Evolutionary conservation across 2,888 invertebrate genomes (phyloP).

Genomic region (Pogonocherus hispidulus): DNA sequence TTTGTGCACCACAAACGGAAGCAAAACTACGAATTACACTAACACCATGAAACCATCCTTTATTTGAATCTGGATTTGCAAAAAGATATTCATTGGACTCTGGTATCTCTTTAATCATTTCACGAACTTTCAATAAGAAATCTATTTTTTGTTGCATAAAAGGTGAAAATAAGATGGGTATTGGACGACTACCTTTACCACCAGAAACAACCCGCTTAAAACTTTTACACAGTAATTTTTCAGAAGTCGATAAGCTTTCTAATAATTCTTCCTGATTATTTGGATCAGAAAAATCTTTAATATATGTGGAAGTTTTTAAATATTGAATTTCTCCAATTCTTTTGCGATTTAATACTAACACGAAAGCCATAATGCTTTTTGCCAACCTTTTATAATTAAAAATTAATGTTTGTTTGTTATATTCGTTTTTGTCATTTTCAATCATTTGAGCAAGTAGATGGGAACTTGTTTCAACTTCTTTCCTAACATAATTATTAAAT

Average conservation of each 20-base stretch:
- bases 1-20: background rate
- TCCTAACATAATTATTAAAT: constrained; percentile 29
- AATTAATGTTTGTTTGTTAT: constrained; percentile 8
- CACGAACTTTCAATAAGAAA: background rate
- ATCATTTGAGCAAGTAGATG: background rate
- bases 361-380: constrained; percentile 29
- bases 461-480: constrained; percentile 11
- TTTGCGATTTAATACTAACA: constrained; percentile 30
- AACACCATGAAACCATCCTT: constrained; percentile 15
- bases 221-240: constrained; percentile 10
- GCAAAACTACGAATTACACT: constrained; percentile 10
- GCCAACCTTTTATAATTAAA: constrained; percentile 16
- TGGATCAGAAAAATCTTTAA: constrained; percentile 8
- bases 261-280: constrained; percentile 19
- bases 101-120: constrained; percentile 16
- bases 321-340: constrained; percentile 30
- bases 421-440: background rate
- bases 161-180: constrained; percentile 20
- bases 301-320: constrained; percentile 22
- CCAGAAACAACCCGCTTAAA: constrained; percentile 29
- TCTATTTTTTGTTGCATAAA: constrained; percentile 13
- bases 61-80: constrained; percentile 8
- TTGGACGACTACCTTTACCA: constrained; percentile 26
- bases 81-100: constrained; percentile 16
- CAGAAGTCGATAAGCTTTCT: constrained; percentile 22